These are phyloP conservation scores for Phorcus lineatus DNA, from an alignment of 2,888 invertebrate genomes.

Conservation along the genomic window DNA sequence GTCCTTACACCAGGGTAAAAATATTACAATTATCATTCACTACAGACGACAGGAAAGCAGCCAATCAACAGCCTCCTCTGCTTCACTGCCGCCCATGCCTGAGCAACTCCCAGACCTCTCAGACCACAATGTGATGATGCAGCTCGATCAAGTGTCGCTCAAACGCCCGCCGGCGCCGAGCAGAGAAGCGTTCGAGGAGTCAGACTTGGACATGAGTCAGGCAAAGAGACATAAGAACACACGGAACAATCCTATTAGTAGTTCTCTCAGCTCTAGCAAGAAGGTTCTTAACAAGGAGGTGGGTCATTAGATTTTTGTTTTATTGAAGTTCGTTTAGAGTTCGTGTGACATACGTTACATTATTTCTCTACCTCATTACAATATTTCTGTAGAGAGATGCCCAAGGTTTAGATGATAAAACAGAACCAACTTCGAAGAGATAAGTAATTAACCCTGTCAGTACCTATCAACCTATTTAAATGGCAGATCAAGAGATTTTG, in stretches of 20 bases:
- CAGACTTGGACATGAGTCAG: conserved; percentile 34
- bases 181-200: conserved; percentile 18
- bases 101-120: conserved; percentile 60
- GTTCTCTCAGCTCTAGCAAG: conserved; percentile 60
- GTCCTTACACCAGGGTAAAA: too few relatives aligned
- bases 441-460: too few relatives aligned
- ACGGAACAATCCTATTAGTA: conserved; percentile 55
- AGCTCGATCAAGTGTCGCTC: conserved; percentile 50
- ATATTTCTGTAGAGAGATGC: too few relatives aligned
- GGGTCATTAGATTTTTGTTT: neutral
- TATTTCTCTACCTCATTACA: too few relatives aligned
- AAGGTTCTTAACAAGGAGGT: conserved; percentile 12
- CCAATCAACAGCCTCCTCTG: conserved; percentile 60
- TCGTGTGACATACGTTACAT: too few relatives aligned
- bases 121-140: conserved; percentile 47
- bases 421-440: too few relatives aligned
- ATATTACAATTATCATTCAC: conserved; percentile 19
- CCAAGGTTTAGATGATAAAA: too few relatives aligned
- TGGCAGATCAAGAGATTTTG: too few relatives aligned
- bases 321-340: too few relatives aligned
- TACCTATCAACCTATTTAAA: too few relatives aligned
- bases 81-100: conserved; percentile 57
- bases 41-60: conserved; percentile 62
- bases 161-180: conserved; percentile 47
- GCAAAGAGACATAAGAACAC: conserved; percentile 42